Conservation (phyloP, 53 echinoderm and acorn worm genomes). For the Glandiceps talaboti region DNA sequence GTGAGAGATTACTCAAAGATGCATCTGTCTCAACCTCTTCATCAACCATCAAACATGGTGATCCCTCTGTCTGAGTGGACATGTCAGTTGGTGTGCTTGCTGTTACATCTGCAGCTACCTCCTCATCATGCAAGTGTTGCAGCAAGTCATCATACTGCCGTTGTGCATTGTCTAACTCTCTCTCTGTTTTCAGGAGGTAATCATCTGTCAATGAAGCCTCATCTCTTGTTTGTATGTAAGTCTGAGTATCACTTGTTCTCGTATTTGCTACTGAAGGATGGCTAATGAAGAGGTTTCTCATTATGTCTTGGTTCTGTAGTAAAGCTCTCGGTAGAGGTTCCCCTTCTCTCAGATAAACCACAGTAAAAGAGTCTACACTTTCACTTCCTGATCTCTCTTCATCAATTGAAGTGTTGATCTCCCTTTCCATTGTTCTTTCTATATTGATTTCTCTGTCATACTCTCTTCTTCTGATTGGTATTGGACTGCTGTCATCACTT, state of each 20-base stretch:
- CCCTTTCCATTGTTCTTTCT: not conserved
- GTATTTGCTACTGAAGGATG: not conserved
- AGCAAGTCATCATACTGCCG: not conserved
- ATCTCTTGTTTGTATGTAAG: not conserved
- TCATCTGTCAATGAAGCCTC: not conserved
- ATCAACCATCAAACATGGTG: not conserved
- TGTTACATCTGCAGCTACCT: not conserved
- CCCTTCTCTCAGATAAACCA: not conserved
- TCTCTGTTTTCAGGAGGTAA: not conserved
- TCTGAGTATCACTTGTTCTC: not conserved
- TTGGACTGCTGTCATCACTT: not conserved
- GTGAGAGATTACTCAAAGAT: not conserved
- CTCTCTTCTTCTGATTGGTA: not conserved
- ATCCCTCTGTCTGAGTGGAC: constrained; percentile 1
- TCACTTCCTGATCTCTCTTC: not conserved
- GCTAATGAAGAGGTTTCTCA: not conserved
- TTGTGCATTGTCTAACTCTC: not conserved
- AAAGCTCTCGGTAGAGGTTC: not conserved
- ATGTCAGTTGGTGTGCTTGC: not conserved
- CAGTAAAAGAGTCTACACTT: not conserved
- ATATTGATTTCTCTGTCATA: not conserved
- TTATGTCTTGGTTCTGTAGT: not conserved
- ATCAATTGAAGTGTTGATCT: not conserved
- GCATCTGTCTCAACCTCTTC: not conserved
- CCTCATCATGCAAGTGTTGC: not conserved